These are phyloP conservation scores for Anser cygnoides DNA, from an alignment of 2,113 vertebrate species.

Conservation along the genomic window DNA sequence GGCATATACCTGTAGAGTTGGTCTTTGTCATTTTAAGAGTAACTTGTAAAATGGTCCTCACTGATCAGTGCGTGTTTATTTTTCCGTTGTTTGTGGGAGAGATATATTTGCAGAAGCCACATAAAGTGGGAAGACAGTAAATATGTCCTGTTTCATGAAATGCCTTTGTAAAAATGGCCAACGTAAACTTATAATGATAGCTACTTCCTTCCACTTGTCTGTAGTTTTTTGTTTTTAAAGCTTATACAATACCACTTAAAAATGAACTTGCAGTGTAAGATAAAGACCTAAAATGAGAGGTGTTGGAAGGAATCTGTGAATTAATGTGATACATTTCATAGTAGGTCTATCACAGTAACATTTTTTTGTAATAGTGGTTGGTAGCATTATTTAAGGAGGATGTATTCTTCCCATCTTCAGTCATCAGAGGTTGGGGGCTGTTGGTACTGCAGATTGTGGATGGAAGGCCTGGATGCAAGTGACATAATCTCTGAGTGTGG, in stretches of 20 bases:
- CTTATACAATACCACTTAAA: neutral
- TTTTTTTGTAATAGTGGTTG: neutral
- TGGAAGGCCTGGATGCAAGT: neutral
- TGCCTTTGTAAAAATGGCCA: neutral
- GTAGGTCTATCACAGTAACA: neutral
- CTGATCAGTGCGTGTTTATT: neutral
- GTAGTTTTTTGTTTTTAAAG: neutral
- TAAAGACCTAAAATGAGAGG: neutral
- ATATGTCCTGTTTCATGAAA: neutral
- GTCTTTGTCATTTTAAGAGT: neutral
- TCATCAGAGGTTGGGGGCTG: neutral
- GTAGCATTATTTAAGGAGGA: neutral
- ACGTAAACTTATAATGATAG: neutral
- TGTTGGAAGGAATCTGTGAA: neutral
- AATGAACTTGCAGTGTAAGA: neutral
- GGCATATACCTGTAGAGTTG: neutral
- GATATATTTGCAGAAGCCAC: neutral
- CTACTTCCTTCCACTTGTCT: slow-evolving; percentile 1
- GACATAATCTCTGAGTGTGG: neutral
- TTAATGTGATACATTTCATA: neutral
- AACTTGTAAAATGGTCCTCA: neutral
- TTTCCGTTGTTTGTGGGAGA: neutral
- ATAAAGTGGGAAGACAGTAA: neutral
- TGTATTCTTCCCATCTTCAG: neutral
- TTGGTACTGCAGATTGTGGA: neutral